Percentiles rank a stretch among this genome's conserved stretches.
Evolutionary conservation across 2,113 vertebrate species (phyloP).

Genomic region (Corydoras sp.): DNA sequence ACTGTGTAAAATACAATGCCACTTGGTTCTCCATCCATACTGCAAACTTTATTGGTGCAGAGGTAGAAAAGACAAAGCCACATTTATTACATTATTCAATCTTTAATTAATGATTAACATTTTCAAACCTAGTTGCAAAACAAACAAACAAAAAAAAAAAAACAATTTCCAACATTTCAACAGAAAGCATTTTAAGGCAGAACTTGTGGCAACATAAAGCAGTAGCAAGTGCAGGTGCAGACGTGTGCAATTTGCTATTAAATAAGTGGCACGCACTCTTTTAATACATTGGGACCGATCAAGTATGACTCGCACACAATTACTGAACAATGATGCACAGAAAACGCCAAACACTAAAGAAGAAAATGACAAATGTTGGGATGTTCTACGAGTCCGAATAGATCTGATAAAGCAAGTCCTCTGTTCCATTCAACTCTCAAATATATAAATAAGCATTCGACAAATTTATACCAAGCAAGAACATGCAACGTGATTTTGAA

Average conservation of each 20-base stretch:
- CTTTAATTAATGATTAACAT: conserved; percentile 38
- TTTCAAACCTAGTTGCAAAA: conserved; percentile 32
- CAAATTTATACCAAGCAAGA: too few relatives aligned
- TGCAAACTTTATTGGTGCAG: background rate
- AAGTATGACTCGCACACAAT: background rate
- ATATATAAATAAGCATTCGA: too few relatives aligned
- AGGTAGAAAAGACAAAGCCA: background rate
- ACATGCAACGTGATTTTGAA: too few relatives aligned
- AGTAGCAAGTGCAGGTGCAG: background rate
- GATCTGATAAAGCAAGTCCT: background rate
- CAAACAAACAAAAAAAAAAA: conserved; percentile 10
- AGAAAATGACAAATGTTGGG: background rate
- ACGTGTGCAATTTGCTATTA: background rate
- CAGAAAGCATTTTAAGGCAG: conserved; percentile 34
- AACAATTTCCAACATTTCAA: background rate
- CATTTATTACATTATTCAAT: conserved; percentile 1
- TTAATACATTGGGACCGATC: background rate
- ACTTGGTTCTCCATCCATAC: too few relatives aligned
- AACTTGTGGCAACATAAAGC: conserved; percentile 15
- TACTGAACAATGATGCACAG: conserved; percentile 10
- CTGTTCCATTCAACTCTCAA: background rate
- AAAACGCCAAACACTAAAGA: conserved; percentile 25
- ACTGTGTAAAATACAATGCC: too few relatives aligned
- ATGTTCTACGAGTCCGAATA: background rate
- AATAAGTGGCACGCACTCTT: background rate